These are phyloP conservation scores for Boleophthalmus pectinirostris DNA, from an alignment of 2,113 vertebrate species.

Conservation along the genomic window DNA sequence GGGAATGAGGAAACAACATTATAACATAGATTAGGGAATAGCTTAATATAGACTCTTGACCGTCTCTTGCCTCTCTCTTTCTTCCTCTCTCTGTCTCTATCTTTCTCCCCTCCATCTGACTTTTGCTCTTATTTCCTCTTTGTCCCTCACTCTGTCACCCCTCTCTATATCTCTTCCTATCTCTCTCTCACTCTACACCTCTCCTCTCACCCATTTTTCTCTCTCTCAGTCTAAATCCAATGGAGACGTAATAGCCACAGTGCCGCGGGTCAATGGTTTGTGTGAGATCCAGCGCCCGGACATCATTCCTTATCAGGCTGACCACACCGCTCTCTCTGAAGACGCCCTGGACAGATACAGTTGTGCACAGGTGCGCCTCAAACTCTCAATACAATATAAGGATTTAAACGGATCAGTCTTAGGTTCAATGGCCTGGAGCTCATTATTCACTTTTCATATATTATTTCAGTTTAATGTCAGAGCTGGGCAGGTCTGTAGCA, in stretches of 20 bases:
- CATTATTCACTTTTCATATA: too few relatives aligned
- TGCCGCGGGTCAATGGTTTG: constrained; percentile 93
- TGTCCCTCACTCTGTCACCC: constrained; percentile 28
- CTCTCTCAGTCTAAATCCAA: constrained; percentile 88
- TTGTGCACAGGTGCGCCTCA: constrained; percentile 85
- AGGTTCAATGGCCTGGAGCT: neutral
- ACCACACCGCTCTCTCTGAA: constrained; percentile 84
- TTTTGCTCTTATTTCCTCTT: neutral
- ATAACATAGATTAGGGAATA: too few relatives aligned
- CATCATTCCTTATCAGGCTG: constrained; percentile 93
- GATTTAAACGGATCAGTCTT: neutral
- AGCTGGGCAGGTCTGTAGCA: too few relatives aligned
- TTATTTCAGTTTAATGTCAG: too few relatives aligned
- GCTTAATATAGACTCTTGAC: neutral
- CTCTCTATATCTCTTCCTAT: neutral
- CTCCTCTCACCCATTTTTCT: constrained; percentile 2
- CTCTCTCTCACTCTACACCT: constrained; percentile 9
- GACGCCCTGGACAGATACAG: constrained; percentile 90
- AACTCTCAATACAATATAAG: constrained; percentile 1
- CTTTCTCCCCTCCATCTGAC: too few relatives aligned
- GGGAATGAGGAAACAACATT: too few relatives aligned
- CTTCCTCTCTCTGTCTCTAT: constrained; percentile 10
- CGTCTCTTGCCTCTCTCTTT: neutral
- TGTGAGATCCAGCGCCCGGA: constrained; percentile 90
- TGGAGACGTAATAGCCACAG: constrained; percentile 87